phyloP scores from a whole-genome alignment of 1,140 invertebrate genomes.

The Maconellicoccus hirsutus region DNA sequence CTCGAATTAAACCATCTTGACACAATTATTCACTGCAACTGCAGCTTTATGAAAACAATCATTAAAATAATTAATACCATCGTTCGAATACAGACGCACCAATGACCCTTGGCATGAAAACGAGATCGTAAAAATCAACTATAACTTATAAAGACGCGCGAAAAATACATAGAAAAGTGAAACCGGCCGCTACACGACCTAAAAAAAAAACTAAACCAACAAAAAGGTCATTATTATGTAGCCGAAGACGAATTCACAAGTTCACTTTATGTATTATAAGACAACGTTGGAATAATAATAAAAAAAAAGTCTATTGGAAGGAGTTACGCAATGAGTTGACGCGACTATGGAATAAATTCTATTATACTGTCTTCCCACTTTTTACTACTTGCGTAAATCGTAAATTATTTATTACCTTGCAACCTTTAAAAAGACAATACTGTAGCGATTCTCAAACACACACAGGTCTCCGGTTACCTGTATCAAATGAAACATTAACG shows the following conservation, averaged over 20 bases:
- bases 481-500: no score
- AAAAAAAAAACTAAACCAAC: not conserved
- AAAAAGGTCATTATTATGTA: not conserved
- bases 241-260: not conserved
- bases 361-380: not conserved
- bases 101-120: no score
- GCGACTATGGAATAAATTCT: slow-evolving; percentile 17
- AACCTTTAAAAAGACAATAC: slow-evolving; percentile 11
- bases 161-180: not conserved
- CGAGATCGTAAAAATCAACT: no score
- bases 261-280: not conserved
- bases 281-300: not conserved
- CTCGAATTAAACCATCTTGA: no score
- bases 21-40: no score
- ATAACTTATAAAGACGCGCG: no score
- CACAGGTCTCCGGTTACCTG: no score
- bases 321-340: not conserved
- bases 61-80: no score
- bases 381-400: slow-evolving; percentile 1
- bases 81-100: no score
- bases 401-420: slow-evolving; percentile 16
- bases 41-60: no score
- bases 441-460: not conserved
- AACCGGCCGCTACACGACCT: not conserved
- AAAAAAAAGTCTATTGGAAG: not conserved